These are phyloP conservation scores for Aplochiton taeniatus DNA, from an alignment of 2,797 vertebrate genomes.

Conservation along the genomic window DNA sequence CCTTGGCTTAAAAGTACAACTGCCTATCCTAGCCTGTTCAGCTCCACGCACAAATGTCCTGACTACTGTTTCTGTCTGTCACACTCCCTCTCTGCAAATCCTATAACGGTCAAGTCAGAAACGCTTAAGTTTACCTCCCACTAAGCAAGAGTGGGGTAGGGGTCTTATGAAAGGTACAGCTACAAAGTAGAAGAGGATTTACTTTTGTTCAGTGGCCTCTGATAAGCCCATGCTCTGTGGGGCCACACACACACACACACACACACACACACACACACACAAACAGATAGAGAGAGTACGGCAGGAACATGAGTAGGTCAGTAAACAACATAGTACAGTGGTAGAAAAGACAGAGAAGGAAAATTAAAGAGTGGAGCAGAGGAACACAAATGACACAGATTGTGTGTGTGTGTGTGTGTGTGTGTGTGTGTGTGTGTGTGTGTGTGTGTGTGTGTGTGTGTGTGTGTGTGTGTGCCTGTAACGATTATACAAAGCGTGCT, in stretches of 20 bases:
- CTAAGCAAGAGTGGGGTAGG: no score
- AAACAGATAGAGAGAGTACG: conserved; percentile 32
- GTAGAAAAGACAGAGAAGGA: not conserved
- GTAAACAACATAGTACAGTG: conserved; percentile 30
- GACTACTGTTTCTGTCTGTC: no score
- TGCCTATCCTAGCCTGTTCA: no score
- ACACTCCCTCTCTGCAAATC: no score
- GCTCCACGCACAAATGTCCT: no score
- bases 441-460: conserved; percentile 7
- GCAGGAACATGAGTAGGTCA: conserved; percentile 34
- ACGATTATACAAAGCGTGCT: not conserved
- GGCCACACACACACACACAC: conserved; percentile 44
- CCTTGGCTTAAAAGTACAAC: no score
- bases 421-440: not conserved
- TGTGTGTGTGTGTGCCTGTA: not conserved
- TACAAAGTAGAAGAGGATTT: no score
- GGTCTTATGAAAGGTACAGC: no score
- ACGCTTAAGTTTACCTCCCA: no score
- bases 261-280: conserved; percentile 26
- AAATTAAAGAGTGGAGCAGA: not conserved
- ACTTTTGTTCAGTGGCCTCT: no score
- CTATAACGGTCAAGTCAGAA: no score
- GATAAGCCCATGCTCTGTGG: conserved; percentile 9
- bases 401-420: conserved; percentile 2
- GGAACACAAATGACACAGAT: conserved; percentile 13